These are phyloP conservation scores for Eira barbara DNA, from an alignment of 2,113 vertebrate genomes.

Conservation along the genomic window DNA sequence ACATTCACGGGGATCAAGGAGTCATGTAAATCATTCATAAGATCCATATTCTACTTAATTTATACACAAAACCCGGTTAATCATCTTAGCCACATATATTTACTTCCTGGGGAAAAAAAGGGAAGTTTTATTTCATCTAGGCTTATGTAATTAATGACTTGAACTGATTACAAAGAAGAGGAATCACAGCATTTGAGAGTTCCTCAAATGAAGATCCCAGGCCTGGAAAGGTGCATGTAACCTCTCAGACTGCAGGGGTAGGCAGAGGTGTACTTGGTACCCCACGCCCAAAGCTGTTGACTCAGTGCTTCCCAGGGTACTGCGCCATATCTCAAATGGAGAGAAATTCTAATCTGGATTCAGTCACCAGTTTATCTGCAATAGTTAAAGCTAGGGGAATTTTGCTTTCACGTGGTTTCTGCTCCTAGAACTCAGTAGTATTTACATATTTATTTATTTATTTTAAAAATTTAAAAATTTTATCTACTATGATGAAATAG, in stretches of 20 bases:
- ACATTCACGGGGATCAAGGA: neutral
- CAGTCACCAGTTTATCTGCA: neutral
- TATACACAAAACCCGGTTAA: neutral
- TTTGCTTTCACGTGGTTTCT: neutral
- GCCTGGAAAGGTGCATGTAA: neutral
- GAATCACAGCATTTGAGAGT: neutral
- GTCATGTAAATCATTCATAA: neutral
- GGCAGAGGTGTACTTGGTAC: no score
- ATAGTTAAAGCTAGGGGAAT: neutral
- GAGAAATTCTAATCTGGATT: neutral
- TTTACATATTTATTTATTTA: neutral
- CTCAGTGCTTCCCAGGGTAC: neutral
- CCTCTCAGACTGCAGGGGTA: neutral
- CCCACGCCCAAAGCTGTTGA: neutral
- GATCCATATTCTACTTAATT: neutral
- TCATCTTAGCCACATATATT: neutral
- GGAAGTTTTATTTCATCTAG: neutral
- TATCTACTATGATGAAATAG: neutral
- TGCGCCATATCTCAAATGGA: neutral
- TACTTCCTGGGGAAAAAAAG: neutral
- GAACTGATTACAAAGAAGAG: neutral
- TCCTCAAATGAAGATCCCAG: neutral
- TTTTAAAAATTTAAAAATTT: neutral
- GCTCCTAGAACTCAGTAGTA: neutral
- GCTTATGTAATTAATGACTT: constrained; percentile 13